phyloP scores from a whole-genome alignment of 2,797 vertebrate species.

The Semaprochilodus insignis region DNA sequence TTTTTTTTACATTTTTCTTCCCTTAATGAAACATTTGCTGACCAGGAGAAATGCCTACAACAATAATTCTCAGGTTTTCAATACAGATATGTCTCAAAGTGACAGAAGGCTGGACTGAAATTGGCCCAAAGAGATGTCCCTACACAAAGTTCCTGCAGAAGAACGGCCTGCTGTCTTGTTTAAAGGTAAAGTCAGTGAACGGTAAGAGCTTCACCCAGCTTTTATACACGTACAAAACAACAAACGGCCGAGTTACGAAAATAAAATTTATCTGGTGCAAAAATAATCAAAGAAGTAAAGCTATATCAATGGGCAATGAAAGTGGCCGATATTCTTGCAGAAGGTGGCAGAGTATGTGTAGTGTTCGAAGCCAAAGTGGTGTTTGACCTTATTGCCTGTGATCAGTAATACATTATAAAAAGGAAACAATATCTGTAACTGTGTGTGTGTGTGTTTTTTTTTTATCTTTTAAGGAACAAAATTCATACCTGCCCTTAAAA shows the following conservation, averaged over 20 bases:
- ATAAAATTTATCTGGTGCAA: constrained; percentile 49
- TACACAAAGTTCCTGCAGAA: not conserved
- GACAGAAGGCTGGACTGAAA: not conserved
- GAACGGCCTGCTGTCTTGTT: not conserved
- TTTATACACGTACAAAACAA: constrained; percentile 24
- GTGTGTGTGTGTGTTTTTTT: constrained; percentile 13
- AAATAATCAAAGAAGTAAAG: constrained; percentile 39
- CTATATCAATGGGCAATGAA: constrained; percentile 33
- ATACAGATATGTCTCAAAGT: not conserved
- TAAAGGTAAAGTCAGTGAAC: constrained; percentile 32
- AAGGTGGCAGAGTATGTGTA: constrained; percentile 43
- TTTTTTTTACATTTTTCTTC: not conserved
- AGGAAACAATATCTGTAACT: not conserved
- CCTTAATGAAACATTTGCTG: constrained; percentile 2
- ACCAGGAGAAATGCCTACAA: not conserved
- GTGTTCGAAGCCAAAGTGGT: constrained; percentile 41
- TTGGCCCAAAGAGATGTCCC: constrained; percentile 5
- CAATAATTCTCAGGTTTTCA: not conserved
- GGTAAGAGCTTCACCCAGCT: constrained; percentile 10
- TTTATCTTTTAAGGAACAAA: not conserved
- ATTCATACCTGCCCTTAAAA: constrained; percentile 47
- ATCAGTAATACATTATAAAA: not conserved
- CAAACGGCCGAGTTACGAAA: constrained; percentile 42
- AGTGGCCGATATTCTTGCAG: constrained; percentile 6
- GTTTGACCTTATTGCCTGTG: constrained; percentile 52